Evolutionary conservation across 2,797 vertebrate genomes (phyloP).

Genomic region (Malurus splendens): DNA sequence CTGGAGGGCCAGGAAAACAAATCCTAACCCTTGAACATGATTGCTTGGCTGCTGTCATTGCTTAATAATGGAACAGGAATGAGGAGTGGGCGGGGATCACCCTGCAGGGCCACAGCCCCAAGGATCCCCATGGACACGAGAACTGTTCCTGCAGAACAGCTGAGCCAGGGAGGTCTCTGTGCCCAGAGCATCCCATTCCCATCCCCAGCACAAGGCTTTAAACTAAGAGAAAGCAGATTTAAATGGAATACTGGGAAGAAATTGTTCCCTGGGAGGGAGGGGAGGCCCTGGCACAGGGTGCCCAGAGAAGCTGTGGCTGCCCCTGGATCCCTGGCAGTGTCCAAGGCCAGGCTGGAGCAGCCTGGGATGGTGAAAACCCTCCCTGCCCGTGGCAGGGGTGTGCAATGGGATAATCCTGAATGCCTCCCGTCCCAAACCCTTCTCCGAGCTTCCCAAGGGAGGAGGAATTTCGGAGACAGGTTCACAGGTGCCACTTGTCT

Average conservation of each 20-base stretch:
- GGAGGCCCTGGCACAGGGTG: no score
- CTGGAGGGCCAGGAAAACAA: background rate
- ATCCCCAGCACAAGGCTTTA: background rate
- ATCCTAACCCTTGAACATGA: background rate
- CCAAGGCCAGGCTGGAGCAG: no score
- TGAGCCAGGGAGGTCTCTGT: background rate
- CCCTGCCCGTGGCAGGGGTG: no score
- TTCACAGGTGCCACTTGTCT: background rate
- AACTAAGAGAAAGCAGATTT: no score
- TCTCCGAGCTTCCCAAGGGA: background rate
- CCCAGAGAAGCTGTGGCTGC: no score
- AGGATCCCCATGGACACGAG: background rate
- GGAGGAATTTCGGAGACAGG: background rate
- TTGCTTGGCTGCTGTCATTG: background rate
- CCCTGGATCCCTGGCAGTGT: no score
- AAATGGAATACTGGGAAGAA: no score
- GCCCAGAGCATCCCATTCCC: background rate
- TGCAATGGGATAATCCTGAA: background rate
- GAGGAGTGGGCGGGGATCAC: background rate
- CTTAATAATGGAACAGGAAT: background rate
- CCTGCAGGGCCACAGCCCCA: accelerated
- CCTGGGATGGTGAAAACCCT: no score
- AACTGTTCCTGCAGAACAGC: background rate
- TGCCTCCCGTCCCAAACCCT: background rate
- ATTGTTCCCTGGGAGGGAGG: no score